A percentile compares a stretch with the other conserved stretches of the same genome.
Evolutionary conservation across 2,113 vertebrate genomes (phyloP).

Genomic region (Pterocles orientalis): DNA sequence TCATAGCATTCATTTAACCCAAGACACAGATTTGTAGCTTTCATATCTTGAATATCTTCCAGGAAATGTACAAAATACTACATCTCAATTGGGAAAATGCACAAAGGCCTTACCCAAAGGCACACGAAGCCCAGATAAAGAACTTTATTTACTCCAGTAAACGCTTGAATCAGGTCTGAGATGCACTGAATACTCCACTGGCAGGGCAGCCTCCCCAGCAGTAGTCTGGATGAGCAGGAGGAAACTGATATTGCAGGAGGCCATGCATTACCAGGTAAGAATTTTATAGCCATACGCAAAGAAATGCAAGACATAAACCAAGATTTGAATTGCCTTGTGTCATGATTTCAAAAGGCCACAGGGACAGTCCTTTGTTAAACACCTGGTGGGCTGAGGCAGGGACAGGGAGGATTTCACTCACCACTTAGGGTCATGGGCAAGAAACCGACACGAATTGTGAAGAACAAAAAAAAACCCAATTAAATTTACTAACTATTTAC

Average conservation of each 20-base stretch:
- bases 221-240: background rate
- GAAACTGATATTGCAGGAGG: background rate
- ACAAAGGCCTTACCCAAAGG: background rate
- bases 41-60: background rate
- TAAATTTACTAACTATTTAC: too few relatives aligned
- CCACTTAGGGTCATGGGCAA: too few relatives aligned
- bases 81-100: background rate
- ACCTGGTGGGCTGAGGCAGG: too few relatives aligned
- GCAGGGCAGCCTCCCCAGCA: background rate
- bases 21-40: background rate
- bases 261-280: background rate
- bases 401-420: too few relatives aligned
- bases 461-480: too few relatives aligned
- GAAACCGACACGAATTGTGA: too few relatives aligned
- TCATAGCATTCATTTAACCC: background rate
- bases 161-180: background rate
- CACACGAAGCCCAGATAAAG: background rate
- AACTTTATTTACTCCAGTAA: background rate
- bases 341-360: too few relatives aligned
- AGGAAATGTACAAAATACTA: background rate
- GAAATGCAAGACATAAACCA: conserved; percentile 27
- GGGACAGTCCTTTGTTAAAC: too few relatives aligned
- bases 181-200: too few relatives aligned
- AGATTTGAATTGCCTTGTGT: background rate
- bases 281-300: conserved; percentile 3